Evolutionary conservation across 2,797 vertebrate species (phyloP).

Genomic region (Rhabdophis nuchalis): DNA sequence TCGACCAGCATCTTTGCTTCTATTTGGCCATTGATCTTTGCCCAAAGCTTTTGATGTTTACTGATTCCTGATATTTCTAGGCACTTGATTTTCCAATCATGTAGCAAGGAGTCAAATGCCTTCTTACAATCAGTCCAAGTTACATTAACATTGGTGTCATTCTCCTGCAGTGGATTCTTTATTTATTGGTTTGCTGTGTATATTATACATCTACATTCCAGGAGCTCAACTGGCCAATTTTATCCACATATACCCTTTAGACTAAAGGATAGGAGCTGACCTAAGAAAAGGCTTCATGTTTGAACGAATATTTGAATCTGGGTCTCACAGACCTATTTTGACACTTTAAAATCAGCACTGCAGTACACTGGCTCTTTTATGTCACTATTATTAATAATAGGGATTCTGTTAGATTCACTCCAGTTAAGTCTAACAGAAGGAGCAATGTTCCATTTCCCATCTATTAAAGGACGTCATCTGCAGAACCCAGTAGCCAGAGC

Average conservation of each 20-base stretch:
- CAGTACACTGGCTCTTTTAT: neutral
- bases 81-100: too few relatives aligned
- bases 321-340: neutral
- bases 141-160: neutral
- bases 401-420: slow-evolving; percentile 21
- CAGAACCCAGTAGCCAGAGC: neutral
- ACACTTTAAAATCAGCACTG: neutral
- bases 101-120: too few relatives aligned
- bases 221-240: neutral
- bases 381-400: neutral
- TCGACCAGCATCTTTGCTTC: neutral
- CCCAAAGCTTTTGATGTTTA: neutral
- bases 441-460: neutral
- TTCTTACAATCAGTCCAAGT: neutral
- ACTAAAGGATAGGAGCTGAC: neutral
- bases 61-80: neutral
- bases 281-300: neutral
- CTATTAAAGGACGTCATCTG: neutral
- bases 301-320: neutral
- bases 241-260: neutral
- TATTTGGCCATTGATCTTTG: neutral
- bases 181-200: neutral
- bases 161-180: neutral
- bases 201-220: neutral
- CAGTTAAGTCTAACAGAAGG: neutral